A percentile compares a stretch with the other conserved stretches of the same genome.
Evolutionary conservation across 2,888 invertebrate species (phyloP).

Genomic region (Fissipunctia ypsillon): DNA sequence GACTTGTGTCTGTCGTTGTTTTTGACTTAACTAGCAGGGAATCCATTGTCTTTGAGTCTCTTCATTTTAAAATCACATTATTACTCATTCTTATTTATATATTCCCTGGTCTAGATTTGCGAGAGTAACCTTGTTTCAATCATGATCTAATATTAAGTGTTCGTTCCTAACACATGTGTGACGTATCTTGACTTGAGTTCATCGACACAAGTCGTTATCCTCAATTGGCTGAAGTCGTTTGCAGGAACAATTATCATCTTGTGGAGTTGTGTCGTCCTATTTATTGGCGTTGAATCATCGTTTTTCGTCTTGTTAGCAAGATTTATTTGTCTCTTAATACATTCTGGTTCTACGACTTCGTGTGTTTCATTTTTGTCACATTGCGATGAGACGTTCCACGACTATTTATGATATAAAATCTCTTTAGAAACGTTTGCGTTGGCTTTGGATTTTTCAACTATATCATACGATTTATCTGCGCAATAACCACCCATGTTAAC

Average conservation of each 20-base stretch:
- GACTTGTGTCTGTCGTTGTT: not conserved
- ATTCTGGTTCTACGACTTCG: constrained; percentile 3
- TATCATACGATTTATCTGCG: constrained; percentile 3
- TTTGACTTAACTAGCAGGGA: not conserved
- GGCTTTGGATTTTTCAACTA: not conserved
- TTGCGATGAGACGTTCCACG: constrained; percentile 8
- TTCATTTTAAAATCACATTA: constrained; percentile 10
- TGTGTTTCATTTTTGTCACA: constrained; percentile 26
- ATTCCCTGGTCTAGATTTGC: constrained; percentile 32
- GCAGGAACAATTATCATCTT: constrained; percentile 82
- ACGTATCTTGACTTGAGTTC: constrained; percentile 74
- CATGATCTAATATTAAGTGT: constrained; percentile 62
- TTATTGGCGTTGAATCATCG: constrained; percentile 79
- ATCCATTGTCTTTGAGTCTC: not conserved
- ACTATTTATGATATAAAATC: constrained; percentile 1
- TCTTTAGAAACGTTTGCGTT: not conserved
- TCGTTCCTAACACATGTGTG: constrained; percentile 55
- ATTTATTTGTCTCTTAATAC: constrained; percentile 61
- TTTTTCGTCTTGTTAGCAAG: constrained; percentile 73
- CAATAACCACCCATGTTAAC: constrained; percentile 12
- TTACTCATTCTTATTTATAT: constrained; percentile 46
- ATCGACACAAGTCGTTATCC: constrained; percentile 81
- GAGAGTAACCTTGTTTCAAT: constrained; percentile 38
- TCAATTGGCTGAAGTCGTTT: constrained; percentile 81
- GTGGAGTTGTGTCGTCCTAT: constrained; percentile 73